phyloP scores from a whole-genome alignment of 2,888 invertebrate species.

The Dicyrtoma fusca region DNA sequence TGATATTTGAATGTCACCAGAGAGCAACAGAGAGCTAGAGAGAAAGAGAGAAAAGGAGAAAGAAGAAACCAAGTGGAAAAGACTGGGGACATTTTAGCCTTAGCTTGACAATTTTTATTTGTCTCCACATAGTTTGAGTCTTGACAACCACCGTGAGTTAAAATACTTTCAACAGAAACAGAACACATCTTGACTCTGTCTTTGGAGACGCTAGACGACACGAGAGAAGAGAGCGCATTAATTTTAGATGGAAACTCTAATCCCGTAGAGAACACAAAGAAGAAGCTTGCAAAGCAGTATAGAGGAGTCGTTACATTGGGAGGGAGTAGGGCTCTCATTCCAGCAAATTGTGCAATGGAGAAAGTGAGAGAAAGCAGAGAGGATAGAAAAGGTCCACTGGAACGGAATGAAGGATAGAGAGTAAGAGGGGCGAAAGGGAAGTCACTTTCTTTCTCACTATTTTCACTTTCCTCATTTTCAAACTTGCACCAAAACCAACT shows the following conservation, averaged over 20 bases:
- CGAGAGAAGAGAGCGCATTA: conserved; percentile 3
- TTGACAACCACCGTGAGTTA: background rate
- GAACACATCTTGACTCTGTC: background rate
- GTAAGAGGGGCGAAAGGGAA: background rate
- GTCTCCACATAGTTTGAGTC: too few relatives aligned
- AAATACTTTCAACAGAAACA: background rate
- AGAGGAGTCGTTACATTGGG: background rate
- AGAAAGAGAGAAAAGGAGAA: background rate
- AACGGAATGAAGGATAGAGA: background rate
- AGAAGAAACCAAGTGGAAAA: background rate
- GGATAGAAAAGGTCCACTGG: background rate
- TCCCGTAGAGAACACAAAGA: background rate
- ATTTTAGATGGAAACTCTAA: conserved; percentile 7
- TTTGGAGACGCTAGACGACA: background rate
- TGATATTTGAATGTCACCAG: background rate
- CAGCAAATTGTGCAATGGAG: background rate
- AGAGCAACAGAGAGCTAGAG: background rate
- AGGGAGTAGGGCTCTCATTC: background rate
- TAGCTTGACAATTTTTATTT: too few relatives aligned
- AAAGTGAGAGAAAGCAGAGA: background rate
- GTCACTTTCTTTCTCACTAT: background rate
- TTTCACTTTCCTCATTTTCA: background rate
- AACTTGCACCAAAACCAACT: background rate
- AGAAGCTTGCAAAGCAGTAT: background rate
- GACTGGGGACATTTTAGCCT: too few relatives aligned